Evolutionary conservation across 1,140 invertebrate genomes (phyloP).

Genomic region (Aradophagus sp.): DNA sequence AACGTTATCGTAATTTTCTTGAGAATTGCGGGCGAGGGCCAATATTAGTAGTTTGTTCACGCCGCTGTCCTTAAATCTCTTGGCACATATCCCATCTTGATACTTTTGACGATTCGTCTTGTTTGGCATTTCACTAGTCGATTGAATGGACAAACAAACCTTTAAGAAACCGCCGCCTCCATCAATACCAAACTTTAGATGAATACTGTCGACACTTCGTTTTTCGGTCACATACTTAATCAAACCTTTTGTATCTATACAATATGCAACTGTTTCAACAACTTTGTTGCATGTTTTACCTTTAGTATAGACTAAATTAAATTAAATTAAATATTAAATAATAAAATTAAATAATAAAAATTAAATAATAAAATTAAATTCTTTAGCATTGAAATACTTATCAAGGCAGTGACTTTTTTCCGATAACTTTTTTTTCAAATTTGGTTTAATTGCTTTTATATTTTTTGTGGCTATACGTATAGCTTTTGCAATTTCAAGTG

Average conservation of each 20-base stretch:
- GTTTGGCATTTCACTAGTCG: not conserved
- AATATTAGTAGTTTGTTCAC: conserved; percentile 36
- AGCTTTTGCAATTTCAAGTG: not conserved
- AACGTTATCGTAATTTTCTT: conserved; percentile 42
- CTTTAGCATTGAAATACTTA: conserved; percentile 14
- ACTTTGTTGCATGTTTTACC: too few species aligned
- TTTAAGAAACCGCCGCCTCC: conserved; percentile 24
- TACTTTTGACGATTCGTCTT: conserved; percentile 13
- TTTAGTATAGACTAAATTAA: too few species aligned
- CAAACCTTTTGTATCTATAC: too few species aligned
- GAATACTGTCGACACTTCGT: conserved; percentile 1
- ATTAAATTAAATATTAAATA: too few species aligned
- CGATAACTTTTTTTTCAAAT: conserved; percentile 20
- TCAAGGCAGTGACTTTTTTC: conserved; percentile 11
- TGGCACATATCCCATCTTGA: conserved; percentile 15
- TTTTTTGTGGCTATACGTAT: conserved; percentile 9
- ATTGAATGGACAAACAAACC: conserved; percentile 33
- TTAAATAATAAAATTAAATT: too few species aligned
- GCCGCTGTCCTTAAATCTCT: conserved; percentile 33
- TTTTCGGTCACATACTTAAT: too few species aligned
- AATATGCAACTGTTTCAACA: too few species aligned
- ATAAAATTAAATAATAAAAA: too few species aligned
- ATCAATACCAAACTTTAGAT: conserved; percentile 34
- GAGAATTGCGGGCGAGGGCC: conserved; percentile 2
- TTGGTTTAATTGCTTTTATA: conserved; percentile 2